Evolutionary conservation across 2,797 vertebrate genomes (phyloP), one percentile per base, ranked within the genome.

Genomic region (Oreochromis mossambicus): DNA sequence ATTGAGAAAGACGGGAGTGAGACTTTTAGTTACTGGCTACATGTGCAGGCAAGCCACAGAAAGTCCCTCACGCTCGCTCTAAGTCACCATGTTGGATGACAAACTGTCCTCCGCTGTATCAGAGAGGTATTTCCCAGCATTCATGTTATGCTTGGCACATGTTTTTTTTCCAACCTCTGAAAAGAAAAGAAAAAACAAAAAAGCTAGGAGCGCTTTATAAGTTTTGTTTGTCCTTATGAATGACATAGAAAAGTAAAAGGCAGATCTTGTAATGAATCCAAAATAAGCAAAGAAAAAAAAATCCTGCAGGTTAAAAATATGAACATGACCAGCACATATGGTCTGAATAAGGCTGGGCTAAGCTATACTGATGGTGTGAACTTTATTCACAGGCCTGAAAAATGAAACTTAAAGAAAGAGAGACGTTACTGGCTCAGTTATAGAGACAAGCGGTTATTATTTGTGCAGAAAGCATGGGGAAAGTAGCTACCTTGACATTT

Each of bases 91-190:
- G 58, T 58, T 50, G 86, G 86, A 92, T 56, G 29, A 24, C 55
- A 77, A 70, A 81, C 86, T 79, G 81, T 82, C 66, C 76, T 58
- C 48, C 24, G 21, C 29, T 82, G 70, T 86, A 85, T 89, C 24
- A 3, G 7, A 8, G 15, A 76, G 83, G 80, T 82, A 43, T 92
- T 92, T 94, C 93, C 92, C 91, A 88, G 77, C 75, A 85, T 81
- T 81, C 19, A 3, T 92, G 92, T 93, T 93, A 87, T 86, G 70
- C 9, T 94, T 95, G 94, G 92, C 93, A 2, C 7, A 6, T 34
- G 68, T 21, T 61, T 55, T 29, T 86, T 58, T n/a, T 70, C 54
- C 78, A 55, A 82, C 70, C 38, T 78, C 76, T 76, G 77, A 54
- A 77, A 66, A 83, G 80, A 87, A 82, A 82, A 78, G 12, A 82